These are phyloP conservation scores for Cepphus grylle DNA, from an alignment of 2,113 vertebrate genomes.

Conservation along the genomic window DNA sequence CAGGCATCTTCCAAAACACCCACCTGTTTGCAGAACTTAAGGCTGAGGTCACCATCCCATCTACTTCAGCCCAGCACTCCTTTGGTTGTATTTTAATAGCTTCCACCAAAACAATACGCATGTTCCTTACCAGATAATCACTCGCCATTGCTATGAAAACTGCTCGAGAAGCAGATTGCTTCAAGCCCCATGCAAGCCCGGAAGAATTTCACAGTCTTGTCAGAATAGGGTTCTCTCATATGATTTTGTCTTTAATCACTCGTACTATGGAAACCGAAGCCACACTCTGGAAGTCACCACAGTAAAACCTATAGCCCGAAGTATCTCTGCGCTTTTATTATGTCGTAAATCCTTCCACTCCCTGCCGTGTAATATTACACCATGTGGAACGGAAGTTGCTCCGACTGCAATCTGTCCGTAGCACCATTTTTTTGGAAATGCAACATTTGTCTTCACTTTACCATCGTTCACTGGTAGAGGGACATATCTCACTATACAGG, in stretches of 20 bases:
- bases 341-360: neutral
- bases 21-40: neutral
- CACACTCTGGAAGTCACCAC: neutral
- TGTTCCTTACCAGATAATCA: neutral
- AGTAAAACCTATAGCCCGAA: neutral
- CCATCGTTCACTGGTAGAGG: neutral
- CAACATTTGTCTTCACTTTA: neutral
- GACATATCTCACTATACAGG: neutral
- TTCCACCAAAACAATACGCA: neutral
- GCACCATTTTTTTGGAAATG: neutral
- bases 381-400: neutral
- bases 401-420: neutral
- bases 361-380: neutral
- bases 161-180: neutral
- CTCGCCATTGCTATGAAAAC: neutral
- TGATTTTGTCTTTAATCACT: neutral
- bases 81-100: neutral
- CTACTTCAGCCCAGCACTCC: neutral
- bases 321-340: neutral
- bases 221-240: neutral
- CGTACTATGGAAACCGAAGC: neutral
- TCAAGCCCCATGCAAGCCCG: neutral
- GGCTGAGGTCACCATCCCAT: neutral
- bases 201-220: neutral
- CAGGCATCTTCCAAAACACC: neutral